Conservation (phyloP, 2,797 vertebrate genomes). For the Huso huso region DNA sequence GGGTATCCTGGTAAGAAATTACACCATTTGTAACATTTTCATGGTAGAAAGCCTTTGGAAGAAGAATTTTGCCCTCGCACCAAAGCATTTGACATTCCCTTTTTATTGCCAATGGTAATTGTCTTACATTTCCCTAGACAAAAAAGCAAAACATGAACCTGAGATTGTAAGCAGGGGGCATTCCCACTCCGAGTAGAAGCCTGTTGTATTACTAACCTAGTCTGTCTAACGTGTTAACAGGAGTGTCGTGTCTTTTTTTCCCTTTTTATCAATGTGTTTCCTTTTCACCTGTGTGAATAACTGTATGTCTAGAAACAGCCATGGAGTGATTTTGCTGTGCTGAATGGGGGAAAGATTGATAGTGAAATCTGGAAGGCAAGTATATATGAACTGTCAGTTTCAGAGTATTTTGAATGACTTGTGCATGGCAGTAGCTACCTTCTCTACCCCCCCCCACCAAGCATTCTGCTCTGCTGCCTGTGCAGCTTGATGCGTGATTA, state of each 20-base stretch:
- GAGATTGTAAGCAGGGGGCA: not conserved
- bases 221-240: slow-evolving; percentile 74
- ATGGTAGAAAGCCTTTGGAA: too few relatives aligned
- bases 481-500: not conserved
- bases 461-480: not conserved
- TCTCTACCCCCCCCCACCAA: slow-evolving; percentile 25
- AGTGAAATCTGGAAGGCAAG: slow-evolving; percentile 86
- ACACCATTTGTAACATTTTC: too few relatives aligned
- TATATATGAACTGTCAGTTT: slow-evolving; percentile 50
- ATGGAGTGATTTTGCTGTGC: slow-evolving; percentile 96
- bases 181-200: not conserved
- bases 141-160: too few relatives aligned
- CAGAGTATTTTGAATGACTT: slow-evolving; percentile 40
- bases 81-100: too few relatives aligned
- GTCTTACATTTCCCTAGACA: too few relatives aligned
- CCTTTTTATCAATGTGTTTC: slow-evolving; percentile 55
- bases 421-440: slow-evolving; percentile 65
- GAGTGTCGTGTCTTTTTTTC: slow-evolving; percentile 64
- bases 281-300: slow-evolving; percentile 66
- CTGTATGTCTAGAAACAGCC: slow-evolving; percentile 86
- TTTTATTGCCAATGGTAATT: too few relatives aligned
- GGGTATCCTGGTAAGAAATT: too few relatives aligned
- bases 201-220: slow-evolving; percentile 46
- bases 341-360: slow-evolving; percentile 97
- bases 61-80: too few relatives aligned